Conservation (phyloP, 2,888 invertebrate species). For the Lysandra coridon region DNA sequence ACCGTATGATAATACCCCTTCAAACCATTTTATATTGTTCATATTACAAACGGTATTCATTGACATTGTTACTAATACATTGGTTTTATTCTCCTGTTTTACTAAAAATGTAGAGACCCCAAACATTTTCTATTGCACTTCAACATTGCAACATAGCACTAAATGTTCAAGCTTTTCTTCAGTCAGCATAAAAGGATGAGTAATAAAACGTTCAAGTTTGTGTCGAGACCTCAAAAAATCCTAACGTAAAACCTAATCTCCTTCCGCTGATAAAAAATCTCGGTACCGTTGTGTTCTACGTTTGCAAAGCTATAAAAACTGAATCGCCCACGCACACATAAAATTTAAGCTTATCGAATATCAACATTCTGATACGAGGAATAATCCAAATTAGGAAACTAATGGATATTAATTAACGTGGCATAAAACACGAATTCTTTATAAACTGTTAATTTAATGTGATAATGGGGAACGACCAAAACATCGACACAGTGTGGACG, state of each 20-base stretch:
- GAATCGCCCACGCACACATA: conserved; percentile 36
- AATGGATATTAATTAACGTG: conserved; percentile 29
- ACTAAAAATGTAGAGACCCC: background rate
- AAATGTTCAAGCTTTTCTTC: background rate
- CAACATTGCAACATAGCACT: background rate
- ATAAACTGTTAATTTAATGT: background rate
- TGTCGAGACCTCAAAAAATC: background rate
- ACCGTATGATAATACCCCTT: conserved; percentile 50
- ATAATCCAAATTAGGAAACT: conserved; percentile 31
- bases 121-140: too few relatives aligned
- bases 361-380: conserved; percentile 25
- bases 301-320: conserved; percentile 32
- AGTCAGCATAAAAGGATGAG: background rate
- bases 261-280: conserved; percentile 25
- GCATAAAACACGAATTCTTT: conserved; percentile 22
- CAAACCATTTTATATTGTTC: conserved; percentile 35
- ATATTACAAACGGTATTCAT: background rate
- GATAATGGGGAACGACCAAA: background rate
- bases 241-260: conserved; percentile 27
- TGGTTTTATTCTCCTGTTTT: background rate
- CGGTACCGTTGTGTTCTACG: conserved; percentile 31
- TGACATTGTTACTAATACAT: background rate
- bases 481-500: background rate
- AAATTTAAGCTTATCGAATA: conserved; percentile 34
- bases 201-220: background rate